A percentile compares a stretch with the other conserved stretches of the same genome.
Conservation (phyloP, 2,797 vertebrate species). For the Heteromormyrus szaboi region DNA sequence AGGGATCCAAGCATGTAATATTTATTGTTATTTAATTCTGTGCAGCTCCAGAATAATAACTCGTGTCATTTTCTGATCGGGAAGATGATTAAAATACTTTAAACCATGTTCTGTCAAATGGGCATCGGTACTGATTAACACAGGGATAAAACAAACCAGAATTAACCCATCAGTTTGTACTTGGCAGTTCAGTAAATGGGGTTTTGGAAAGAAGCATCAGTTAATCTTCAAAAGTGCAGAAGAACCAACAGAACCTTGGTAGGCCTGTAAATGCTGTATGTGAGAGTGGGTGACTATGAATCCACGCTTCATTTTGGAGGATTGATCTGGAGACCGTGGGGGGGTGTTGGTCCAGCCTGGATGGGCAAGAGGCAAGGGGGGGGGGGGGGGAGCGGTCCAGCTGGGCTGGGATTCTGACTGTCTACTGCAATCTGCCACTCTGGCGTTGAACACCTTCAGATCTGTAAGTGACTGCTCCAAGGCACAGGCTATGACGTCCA, state of each 20-base stretch:
- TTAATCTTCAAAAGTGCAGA: background rate
- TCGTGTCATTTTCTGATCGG: background rate
- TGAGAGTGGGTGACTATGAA: constrained; percentile 31
- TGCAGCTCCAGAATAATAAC: background rate
- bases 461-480: background rate
- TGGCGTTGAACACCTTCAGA: background rate
- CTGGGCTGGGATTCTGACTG: background rate
- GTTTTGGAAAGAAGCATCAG: background rate
- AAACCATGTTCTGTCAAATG: background rate
- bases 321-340: constrained; percentile 28
- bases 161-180: background rate
- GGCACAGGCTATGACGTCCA: background rate
- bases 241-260: background rate
- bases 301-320: constrained; percentile 33
- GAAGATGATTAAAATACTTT: background rate
- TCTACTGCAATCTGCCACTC: background rate
- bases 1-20: background rate
- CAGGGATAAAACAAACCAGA: background rate
- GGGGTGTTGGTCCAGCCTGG: background rate
- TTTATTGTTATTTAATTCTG: background rate
- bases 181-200: background rate
- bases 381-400: background rate
- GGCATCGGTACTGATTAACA: background rate
- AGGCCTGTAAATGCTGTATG: background rate
- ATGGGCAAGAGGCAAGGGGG: background rate